Evolutionary conservation across 2,888 invertebrate genomes (phyloP).

Genomic region (Biston betularia): DNA sequence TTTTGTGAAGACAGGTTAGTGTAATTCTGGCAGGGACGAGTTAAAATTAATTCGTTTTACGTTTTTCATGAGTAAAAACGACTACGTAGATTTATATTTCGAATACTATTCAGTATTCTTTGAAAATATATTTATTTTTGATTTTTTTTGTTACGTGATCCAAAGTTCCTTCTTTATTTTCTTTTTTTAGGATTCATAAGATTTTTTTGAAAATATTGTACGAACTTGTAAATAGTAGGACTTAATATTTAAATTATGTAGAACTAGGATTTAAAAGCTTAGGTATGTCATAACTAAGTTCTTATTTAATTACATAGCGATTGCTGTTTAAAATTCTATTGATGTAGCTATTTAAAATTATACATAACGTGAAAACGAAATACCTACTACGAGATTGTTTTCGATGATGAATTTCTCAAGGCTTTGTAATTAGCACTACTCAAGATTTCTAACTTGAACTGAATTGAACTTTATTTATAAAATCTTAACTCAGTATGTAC

Average conservation of each 20-base stretch:
- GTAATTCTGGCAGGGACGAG: not conserved
- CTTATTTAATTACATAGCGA: slow-evolving; percentile 2
- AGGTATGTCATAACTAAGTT: slow-evolving; percentile 5
- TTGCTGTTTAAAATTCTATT: slow-evolving; percentile 3
- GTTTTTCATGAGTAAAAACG: slow-evolving; percentile 3
- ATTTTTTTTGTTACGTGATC: slow-evolving; percentile 54
- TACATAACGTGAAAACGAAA: slow-evolving; percentile 2
- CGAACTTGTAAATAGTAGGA: slow-evolving; percentile 40
- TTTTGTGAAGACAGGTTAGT: not conserved
- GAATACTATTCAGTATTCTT: slow-evolving; percentile 5
- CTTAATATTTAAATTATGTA: slow-evolving; percentile 41
- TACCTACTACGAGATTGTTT: no score
- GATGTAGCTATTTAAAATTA: slow-evolving; percentile 1
- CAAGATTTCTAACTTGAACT: no score
- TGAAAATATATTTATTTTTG: slow-evolving; percentile 41
- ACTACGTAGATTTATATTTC: slow-evolving; percentile 2
- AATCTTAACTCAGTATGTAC: not conserved
- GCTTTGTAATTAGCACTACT: not conserved
- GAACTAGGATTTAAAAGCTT: slow-evolving; percentile 1
- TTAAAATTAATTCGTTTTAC: not conserved
- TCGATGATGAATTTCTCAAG: slow-evolving; percentile 30
- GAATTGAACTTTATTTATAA: no score
- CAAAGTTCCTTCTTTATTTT: slow-evolving; percentile 74
- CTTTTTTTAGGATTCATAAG: slow-evolving; percentile 45
- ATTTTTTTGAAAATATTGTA: slow-evolving; percentile 28